A percentile compares a stretch with the other conserved stretches of the same genome.
Evolutionary conservation across 2,113 vertebrate species (phyloP).

Genomic region (Otocyon megalotis): DNA sequence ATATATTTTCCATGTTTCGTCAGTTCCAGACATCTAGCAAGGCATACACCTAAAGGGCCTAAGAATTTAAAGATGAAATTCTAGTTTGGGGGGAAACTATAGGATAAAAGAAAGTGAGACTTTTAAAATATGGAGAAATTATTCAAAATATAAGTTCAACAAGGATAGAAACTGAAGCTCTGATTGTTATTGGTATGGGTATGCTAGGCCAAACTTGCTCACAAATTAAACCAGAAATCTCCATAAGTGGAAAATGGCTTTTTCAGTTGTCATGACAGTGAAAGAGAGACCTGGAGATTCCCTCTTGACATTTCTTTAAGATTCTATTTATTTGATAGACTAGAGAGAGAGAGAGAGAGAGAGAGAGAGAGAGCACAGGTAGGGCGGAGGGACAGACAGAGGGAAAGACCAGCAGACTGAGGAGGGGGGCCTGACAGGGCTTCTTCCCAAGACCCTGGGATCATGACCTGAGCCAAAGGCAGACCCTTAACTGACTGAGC

Average conservation of each 20-base stretch:
- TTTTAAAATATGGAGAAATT: not conserved
- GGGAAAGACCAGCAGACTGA: too few species aligned
- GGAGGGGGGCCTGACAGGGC: too few species aligned
- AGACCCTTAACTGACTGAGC: too few species aligned
- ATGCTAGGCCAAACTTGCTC: not conserved
- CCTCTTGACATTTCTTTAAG: too few species aligned
- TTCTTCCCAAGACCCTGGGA: too few species aligned
- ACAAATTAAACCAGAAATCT: constrained; percentile 11
- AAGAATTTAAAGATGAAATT: constrained; percentile 53
- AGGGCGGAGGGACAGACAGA: too few species aligned
- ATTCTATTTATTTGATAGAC: too few species aligned
- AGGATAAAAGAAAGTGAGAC: constrained; percentile 21
- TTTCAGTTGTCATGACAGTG: not conserved
- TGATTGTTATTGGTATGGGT: not conserved
- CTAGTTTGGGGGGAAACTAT: not conserved
- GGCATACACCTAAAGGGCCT: not conserved
- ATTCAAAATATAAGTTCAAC: constrained; percentile 4
- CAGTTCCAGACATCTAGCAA: not conserved
- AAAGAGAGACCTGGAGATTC: not conserved
- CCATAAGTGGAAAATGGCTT: not conserved
- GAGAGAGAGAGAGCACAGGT: too few species aligned
- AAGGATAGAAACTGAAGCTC: not conserved
- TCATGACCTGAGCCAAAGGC: too few species aligned
- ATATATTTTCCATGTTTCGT: not conserved
- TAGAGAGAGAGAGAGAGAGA: too few species aligned